Percentiles rank a stretch among this genome's conserved stretches.
Evolutionary conservation across 1,140 invertebrate genomes (phyloP).

Genomic region (Steinernema khuongi): DNA sequence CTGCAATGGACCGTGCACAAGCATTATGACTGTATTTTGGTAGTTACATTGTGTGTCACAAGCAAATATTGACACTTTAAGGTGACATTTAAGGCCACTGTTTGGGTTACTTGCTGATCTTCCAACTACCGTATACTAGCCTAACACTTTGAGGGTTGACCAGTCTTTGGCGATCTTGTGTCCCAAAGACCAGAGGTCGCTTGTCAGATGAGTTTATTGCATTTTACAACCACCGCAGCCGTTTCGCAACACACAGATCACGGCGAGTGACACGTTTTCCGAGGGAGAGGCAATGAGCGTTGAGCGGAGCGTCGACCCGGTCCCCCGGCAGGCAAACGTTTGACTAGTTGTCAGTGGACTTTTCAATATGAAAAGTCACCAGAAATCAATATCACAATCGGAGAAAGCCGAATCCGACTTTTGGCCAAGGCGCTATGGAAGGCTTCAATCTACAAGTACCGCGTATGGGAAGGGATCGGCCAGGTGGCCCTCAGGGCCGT

Average conservation of each 20-base stretch:
- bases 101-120: too few species aligned
- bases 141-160: too few species aligned
- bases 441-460: background rate
- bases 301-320: background rate
- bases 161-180: too few species aligned
- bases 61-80: too few species aligned
- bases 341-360: background rate
- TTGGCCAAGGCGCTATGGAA: background rate
- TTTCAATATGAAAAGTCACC: background rate
- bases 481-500: background rate
- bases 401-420: background rate
- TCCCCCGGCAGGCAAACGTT: background rate
- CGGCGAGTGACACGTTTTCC: background rate
- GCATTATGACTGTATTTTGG: too few species aligned
- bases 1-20: too few species aligned
- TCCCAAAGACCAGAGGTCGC: background rate
- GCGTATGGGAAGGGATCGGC: background rate
- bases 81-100: too few species aligned
- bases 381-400: background rate
- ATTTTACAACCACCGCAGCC: background rate
- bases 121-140: too few species aligned
- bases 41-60: too few species aligned
- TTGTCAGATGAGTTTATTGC: background rate
- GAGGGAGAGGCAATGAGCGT: constrained; percentile 1
- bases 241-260: background rate